Conservation (phyloP, 2,113 vertebrate species). For the Coracopsis vasa region DNA sequence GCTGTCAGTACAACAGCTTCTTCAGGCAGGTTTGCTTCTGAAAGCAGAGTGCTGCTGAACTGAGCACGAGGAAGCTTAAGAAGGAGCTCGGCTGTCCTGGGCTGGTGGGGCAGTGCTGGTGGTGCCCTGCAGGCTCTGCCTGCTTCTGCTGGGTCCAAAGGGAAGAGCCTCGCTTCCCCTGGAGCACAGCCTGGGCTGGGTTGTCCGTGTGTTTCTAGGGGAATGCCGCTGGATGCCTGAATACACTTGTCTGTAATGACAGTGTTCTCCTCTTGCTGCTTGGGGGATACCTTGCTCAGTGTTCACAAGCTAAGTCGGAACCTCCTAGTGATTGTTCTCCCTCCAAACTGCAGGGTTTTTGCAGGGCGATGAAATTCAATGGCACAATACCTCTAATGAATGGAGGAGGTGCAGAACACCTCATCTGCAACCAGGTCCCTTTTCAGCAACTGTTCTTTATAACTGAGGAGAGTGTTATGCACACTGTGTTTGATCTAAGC, state of each 20-base stretch:
- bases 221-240: background rate
- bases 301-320: background rate
- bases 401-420: background rate
- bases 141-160: rapidly evolving
- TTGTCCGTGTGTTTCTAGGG: rapidly evolving
- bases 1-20: background rate
- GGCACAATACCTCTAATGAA: background rate
- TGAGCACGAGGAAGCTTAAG: background rate
- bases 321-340: background rate
- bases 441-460: background rate
- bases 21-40: background rate
- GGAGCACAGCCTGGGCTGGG: background rate
- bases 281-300: background rate
- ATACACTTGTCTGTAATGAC: background rate
- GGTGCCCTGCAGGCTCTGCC: background rate
- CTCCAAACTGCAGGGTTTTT: background rate
- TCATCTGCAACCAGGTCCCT: rapidly evolving
- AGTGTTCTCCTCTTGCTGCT: background rate
- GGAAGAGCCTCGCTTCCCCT: background rate
- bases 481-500: background rate
- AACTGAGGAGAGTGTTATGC: background rate
- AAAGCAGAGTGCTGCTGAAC: background rate
- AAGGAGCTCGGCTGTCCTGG: background rate
- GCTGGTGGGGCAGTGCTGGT: background rate
- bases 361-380: background rate